These are phyloP conservation scores for Chouioia cunea DNA, from an alignment of 2,888 invertebrate species.

Conservation along the genomic window DNA sequence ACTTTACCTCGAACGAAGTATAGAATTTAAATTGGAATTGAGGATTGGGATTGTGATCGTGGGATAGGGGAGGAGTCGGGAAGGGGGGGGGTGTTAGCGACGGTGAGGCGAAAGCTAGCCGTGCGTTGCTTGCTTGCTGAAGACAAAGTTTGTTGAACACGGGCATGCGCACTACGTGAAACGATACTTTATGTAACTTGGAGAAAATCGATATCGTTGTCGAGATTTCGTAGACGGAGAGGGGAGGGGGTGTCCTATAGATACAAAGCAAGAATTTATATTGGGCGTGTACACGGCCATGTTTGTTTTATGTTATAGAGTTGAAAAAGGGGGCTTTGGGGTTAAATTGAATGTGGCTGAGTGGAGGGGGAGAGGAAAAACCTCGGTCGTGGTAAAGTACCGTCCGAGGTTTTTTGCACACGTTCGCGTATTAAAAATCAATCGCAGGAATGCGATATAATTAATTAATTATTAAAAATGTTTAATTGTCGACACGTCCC, in stretches of 20 bases:
- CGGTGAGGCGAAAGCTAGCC: not conserved
- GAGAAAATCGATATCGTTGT: slow-evolving; percentile 25
- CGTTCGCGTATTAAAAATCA: too few relatives aligned
- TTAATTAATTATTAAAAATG: slow-evolving; percentile 39
- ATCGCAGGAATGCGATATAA: slow-evolving; percentile 35
- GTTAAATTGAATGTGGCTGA: slow-evolving; percentile 4
- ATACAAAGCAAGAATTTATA: not conserved
- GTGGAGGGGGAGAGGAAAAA: not conserved
- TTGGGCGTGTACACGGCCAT: not conserved
- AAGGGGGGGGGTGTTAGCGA: not conserved
- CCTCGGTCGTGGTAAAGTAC: not conserved
- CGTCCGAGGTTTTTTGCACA: too few relatives aligned
- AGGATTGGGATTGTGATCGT: slow-evolving; percentile 35
- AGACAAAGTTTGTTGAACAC: too few relatives aligned
- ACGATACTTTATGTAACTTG: not conserved
- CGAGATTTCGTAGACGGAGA: not conserved
- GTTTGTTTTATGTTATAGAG: not conserved
- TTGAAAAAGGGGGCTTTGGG: not conserved
- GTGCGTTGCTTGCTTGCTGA: not conserved
- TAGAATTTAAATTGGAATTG: slow-evolving; percentile 18
- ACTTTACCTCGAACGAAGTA: slow-evolving; percentile 13
- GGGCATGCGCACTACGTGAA: slow-evolving; percentile 5
- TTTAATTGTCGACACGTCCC: too few relatives aligned
- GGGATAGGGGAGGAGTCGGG: not conserved
- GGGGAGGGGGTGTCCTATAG: not conserved